A percentile compares a stretch with the other conserved stretches of the same genome.
Evolutionary conservation across 2,888 invertebrate genomes (phyloP).

Genomic region (Malthinus flaveolus): DNA sequence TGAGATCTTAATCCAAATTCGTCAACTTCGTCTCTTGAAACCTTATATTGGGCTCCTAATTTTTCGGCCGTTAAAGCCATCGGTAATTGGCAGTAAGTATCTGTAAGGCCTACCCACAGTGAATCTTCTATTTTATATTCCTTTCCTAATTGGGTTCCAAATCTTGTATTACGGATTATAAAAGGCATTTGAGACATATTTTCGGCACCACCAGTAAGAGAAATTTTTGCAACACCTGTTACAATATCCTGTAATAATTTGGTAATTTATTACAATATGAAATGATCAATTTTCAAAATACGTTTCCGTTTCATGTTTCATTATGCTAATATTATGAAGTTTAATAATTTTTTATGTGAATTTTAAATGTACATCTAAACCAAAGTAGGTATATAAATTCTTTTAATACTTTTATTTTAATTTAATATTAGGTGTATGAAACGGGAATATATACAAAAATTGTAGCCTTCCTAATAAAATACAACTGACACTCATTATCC

Average conservation of each 20-base stretch:
- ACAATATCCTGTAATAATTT: constrained; percentile 73
- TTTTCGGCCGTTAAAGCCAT: constrained; percentile 98
- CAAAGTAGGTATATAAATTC: too few relatives aligned
- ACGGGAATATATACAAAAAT: too few relatives aligned
- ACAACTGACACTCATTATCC: too few relatives aligned
- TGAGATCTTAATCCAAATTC: constrained; percentile 85
- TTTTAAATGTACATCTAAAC: too few relatives aligned
- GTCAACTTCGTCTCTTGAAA: constrained; percentile 83
- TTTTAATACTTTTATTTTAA: too few relatives aligned
- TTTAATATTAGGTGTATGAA: too few relatives aligned
- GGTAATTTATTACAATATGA: not conserved
- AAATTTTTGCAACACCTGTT: constrained; percentile 81
- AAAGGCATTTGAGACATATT: constrained; percentile 95
- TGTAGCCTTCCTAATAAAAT: too few relatives aligned
- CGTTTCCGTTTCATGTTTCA: too few relatives aligned
- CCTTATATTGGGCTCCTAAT: constrained; percentile 80
- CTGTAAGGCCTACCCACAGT: constrained; percentile 87
- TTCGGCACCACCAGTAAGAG: constrained; percentile 90
- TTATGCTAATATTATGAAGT: too few relatives aligned
- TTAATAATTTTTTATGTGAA: too few relatives aligned
- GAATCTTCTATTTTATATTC: constrained; percentile 83
- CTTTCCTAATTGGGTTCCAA: constrained; percentile 83
- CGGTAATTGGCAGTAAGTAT: constrained; percentile 85
- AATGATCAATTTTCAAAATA: too few relatives aligned
- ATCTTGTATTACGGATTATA: constrained; percentile 80